phyloP scores from a whole-genome alignment of 2,888 invertebrate genomes.

The Noctuana brunneofusca region DNA sequence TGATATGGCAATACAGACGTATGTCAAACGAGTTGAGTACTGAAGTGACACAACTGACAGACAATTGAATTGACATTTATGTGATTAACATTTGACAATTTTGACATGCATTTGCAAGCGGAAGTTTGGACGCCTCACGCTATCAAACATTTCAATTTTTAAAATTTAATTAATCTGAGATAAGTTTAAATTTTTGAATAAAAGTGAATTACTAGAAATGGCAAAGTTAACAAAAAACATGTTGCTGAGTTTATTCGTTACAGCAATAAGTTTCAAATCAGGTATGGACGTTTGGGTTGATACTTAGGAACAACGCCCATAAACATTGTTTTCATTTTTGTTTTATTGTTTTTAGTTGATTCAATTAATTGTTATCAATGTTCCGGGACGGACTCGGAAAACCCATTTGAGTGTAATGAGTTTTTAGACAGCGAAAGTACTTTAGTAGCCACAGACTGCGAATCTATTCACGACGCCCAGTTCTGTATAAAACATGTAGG shows the following conservation, averaged over 20 bases:
- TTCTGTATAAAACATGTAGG: slow-evolving; percentile 97
- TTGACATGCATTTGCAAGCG: too few species aligned
- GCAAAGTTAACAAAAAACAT: slow-evolving; percentile 12
- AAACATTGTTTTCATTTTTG: neutral
- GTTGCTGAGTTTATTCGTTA: slow-evolving; percentile 31
- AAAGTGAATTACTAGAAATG: slow-evolving; percentile 2
- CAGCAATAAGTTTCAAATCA: slow-evolving; percentile 34
- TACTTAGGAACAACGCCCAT: slow-evolving; percentile 36
- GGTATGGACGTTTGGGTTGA: slow-evolving; percentile 33
- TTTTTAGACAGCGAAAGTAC: slow-evolving; percentile 86
- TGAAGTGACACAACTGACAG: too few species aligned
- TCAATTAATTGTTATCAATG: slow-evolving; percentile 94
- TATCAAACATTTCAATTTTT: neutral
- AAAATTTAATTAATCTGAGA: neutral
- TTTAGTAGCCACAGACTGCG: slow-evolving; percentile 87
- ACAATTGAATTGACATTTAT: too few species aligned
- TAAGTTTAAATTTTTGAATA: neutral
- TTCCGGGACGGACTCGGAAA: slow-evolving; percentile 89
- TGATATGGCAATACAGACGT: too few species aligned
- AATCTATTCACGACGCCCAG: slow-evolving; percentile 90
- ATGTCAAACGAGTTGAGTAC: too few species aligned
- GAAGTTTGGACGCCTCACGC: too few species aligned
- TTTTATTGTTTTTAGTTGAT: slow-evolving; percentile 66
- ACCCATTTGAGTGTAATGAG: slow-evolving; percentile 93
- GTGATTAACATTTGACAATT: too few species aligned